phyloP scores from a whole-genome alignment of 1,140 invertebrate genomes.

The Pogonomyrmex californicus region DNA sequence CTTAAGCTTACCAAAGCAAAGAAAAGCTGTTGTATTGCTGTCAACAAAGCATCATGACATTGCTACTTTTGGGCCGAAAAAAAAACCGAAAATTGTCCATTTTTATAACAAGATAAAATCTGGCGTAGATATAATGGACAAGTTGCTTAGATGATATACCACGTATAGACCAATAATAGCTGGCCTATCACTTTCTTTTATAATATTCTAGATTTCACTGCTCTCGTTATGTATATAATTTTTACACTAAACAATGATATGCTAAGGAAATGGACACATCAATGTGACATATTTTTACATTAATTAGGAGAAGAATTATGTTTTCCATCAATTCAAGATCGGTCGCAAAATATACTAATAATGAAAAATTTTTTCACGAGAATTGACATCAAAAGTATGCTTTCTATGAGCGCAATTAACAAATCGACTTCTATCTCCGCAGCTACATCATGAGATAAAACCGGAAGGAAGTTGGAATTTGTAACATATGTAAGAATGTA shows the following conservation, averaged over 20 bases:
- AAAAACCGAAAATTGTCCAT: neutral
- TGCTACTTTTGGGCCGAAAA: neutral
- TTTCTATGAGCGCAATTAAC: no score
- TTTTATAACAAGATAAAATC: neutral
- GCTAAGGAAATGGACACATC: neutral
- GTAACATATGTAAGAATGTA: no score
- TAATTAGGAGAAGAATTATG: conserved; percentile 4
- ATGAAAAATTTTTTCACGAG: no score
- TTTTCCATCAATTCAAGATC: neutral
- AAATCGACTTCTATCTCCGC: no score
- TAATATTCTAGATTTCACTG: neutral
- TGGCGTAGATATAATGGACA: neutral
- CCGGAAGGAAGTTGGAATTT: no score
- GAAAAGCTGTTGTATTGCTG: neutral
- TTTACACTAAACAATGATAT: neutral
- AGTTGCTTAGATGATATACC: neutral
- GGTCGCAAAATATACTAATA: neutral
- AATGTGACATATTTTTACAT: neutral
- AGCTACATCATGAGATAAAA: no score
- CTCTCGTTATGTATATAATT: neutral
- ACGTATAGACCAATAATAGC: neutral
- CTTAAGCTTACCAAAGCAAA: no score
- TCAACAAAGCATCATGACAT: neutral
- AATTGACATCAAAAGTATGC: no score
- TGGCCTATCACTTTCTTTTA: neutral